Evolutionary conservation across 37 sponge, comb jelly and placozoan genomes (phyloP).

Genomic region (Tethya wilhelma): DNA sequence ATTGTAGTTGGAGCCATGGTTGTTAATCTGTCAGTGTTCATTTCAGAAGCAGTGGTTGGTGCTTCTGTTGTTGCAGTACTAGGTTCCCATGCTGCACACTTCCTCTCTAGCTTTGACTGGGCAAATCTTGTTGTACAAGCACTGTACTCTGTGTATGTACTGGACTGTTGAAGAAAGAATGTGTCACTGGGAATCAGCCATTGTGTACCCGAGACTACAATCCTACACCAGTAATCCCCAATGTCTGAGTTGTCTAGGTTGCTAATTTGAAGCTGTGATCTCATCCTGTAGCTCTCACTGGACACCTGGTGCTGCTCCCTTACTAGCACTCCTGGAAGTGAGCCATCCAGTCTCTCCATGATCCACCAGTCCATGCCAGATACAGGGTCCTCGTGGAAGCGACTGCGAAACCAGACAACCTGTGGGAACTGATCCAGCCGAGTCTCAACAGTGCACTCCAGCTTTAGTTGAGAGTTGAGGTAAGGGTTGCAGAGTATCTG

Average conservation of each 20-base stretch:
- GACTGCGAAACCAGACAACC: constrained; percentile 22
- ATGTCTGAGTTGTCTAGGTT: neutral
- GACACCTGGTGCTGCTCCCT: neutral
- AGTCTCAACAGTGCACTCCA: constrained; percentile 19
- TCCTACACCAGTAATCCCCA: constrained; percentile 18
- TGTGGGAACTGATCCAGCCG: neutral
- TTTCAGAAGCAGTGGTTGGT: too few species aligned
- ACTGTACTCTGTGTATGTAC: neutral
- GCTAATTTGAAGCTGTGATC: neutral
- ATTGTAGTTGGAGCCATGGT: too few species aligned
- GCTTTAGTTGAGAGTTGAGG: constrained; percentile 5
- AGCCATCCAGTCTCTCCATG: neutral
- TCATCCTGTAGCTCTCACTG: neutral
- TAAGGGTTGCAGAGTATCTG: constrained; percentile 34
- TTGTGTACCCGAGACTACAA: neutral
- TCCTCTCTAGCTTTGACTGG: constrained; percentile 24
- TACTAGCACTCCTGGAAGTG: too few species aligned
- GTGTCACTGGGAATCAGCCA: constrained; percentile 11
- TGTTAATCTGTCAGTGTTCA: too few species aligned
- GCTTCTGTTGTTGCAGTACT: too few species aligned
- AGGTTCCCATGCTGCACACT: too few species aligned
- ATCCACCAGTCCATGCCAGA: neutral
- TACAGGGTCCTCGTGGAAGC: neutral
- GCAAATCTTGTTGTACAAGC: neutral
- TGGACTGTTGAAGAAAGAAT: neutral